A percentile compares a stretch with the other conserved stretches of the same genome.
Evolutionary conservation across 2,797 vertebrate species (phyloP).

Genomic region (Scolopax bukidnonensis): DNA sequence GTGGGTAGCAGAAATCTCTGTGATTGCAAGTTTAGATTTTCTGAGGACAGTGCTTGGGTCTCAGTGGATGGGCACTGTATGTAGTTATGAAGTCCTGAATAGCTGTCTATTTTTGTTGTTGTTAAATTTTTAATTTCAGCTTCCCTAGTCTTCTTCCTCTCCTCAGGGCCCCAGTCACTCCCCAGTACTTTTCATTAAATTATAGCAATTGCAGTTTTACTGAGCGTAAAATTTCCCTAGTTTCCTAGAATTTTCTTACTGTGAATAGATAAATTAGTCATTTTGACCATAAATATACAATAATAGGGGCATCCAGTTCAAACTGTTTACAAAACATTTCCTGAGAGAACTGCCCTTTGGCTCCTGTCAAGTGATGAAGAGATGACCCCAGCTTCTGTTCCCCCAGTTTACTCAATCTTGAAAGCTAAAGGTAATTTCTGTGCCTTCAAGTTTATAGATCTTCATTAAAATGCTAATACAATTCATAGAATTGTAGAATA

Average conservation of each 20-base stretch:
- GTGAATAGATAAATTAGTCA: constrained; percentile 49
- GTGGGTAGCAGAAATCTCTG: not conserved
- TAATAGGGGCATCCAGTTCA: constrained; percentile 38
- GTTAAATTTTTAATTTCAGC: constrained; percentile 56
- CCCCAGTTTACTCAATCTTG: not conserved
- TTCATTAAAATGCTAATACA: constrained; percentile 61
- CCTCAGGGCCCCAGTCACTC: not conserved
- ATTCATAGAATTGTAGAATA: constrained; percentile 39
- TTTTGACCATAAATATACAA: constrained; percentile 19
- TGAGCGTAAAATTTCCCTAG: constrained; percentile 47
- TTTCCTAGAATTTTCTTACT: constrained; percentile 42
- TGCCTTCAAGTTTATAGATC: constrained; percentile 39
- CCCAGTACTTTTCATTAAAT: constrained; percentile 45
- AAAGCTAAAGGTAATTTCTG: constrained; percentile 50
- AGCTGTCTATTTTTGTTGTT: constrained; percentile 40
- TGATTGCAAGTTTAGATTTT: not conserved
- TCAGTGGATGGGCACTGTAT: rapidly evolving
- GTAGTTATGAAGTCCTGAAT: not conserved
- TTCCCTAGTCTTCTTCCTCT: not conserved
- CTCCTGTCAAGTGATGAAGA: constrained; percentile 9
- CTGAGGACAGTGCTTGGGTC: not conserved
- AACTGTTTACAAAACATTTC: constrained; percentile 23
- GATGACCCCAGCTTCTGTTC: constrained; percentile 48
- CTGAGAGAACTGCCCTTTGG: constrained; percentile 34
- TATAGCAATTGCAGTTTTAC: constrained; percentile 22